Conservation (phyloP, 2,113 vertebrate species). For the Thymallus thymallus region DNA sequence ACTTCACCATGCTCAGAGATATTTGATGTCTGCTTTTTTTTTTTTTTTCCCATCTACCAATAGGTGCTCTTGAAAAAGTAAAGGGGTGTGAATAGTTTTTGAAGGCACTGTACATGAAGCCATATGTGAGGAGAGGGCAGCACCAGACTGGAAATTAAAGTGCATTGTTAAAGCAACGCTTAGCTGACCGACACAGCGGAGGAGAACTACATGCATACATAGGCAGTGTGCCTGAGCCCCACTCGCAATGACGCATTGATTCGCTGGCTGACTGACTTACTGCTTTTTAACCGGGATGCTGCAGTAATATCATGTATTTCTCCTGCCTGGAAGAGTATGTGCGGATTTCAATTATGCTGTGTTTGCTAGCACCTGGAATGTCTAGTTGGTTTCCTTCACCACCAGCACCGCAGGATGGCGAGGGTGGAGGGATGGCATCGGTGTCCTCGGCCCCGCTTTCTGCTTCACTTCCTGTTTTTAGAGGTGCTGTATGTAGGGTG, state of each 20-base stretch:
- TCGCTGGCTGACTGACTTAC: neutral
- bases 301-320: neutral
- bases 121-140: slow-evolving; percentile 21
- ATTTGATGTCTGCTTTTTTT: no score
- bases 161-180: slow-evolving; percentile 50
- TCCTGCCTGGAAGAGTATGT: neutral
- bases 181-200: slow-evolving; percentile 41
- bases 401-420: neutral
- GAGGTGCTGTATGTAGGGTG: slow-evolving; percentile 20
- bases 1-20: no score
- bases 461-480: slow-evolving; percentile 3
- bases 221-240: neutral
- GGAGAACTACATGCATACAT: slow-evolving; percentile 16
- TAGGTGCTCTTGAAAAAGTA: no score
- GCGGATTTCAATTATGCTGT: neutral
- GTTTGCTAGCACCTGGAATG: neutral
- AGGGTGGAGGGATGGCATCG: slow-evolving; percentile 1
- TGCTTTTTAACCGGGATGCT: neutral
- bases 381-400: neutral
- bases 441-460: neutral
- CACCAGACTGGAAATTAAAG: slow-evolving; percentile 60
- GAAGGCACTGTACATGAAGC: slow-evolving; percentile 10
- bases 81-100: no score
- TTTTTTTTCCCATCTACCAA: no score
- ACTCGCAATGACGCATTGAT: neutral